A percentile compares a stretch with the other conserved stretches of the same genome.
These are phyloP conservation scores for Drosophila sp. DNA, from an alignment of 1,140 invertebrate species.

Conservation along the genomic window DNA sequence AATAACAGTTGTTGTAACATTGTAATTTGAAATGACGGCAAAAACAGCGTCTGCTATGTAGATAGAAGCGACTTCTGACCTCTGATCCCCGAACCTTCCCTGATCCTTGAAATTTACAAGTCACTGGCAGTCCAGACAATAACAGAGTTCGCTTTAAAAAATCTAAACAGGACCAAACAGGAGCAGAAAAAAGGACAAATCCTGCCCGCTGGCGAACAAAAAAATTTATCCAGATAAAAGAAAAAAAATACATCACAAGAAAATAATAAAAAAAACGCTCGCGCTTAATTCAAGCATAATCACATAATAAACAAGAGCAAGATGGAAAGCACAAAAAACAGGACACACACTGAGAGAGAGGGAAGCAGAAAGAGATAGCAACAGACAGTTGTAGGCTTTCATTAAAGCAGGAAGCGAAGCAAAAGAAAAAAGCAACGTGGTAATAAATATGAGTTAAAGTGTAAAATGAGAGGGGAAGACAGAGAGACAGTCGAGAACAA, in stretches of 20 bases:
- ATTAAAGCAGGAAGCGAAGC: constrained; percentile 58
- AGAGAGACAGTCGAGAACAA: constrained; percentile 61
- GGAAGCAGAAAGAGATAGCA: not conserved
- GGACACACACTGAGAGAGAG: constrained; percentile 20
- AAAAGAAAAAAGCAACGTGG: constrained; percentile 59
- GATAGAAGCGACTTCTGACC: constrained; percentile 24
- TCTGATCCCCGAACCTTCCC: not conserved
- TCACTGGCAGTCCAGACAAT: constrained; percentile 55
- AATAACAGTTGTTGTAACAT: constrained; percentile 58
- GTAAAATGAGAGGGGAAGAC: constrained; percentile 48
- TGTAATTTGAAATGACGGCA: constrained; percentile 69
- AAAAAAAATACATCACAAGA: constrained; percentile 13
- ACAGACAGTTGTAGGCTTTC: constrained; percentile 52
- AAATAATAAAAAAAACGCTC: constrained; percentile 30
- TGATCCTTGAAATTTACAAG: constrained; percentile 56
- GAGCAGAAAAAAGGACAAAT: constrained; percentile 66
- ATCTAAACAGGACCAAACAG: constrained; percentile 30
- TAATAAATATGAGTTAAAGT: constrained; percentile 78
- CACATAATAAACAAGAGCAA: constrained; percentile 75
- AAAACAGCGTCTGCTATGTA: not conserved
- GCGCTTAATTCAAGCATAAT: constrained; percentile 76
- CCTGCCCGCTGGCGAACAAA: constrained; percentile 62
- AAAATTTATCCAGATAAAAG: constrained; percentile 39
- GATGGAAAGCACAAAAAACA: constrained; percentile 20
- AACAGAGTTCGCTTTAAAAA: constrained; percentile 49